Percentiles rank a stretch among this genome's conserved stretches.
phyloP scores from a whole-genome alignment of 1,140 invertebrate genomes.

The Mamestra configurata region DNA sequence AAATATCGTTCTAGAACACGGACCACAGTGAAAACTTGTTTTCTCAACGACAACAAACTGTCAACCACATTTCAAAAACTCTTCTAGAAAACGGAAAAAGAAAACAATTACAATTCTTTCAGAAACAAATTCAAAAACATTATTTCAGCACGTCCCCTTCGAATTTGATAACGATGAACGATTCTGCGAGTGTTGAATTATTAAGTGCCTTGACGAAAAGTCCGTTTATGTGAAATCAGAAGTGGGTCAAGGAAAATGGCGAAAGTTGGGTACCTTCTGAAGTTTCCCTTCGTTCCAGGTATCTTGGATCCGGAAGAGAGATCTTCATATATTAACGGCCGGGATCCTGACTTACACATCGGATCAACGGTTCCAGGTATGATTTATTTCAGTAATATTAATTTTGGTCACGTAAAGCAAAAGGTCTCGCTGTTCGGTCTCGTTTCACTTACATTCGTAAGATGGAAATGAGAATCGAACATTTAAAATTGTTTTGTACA shows the following conservation, averaged over 20 bases:
- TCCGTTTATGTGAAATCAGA: conserved; percentile 14
- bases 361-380: conserved; percentile 92
- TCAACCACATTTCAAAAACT: neutral
- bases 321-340: conserved; percentile 94
- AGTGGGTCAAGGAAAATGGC: conserved; percentile 39
- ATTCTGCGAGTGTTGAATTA: conserved; percentile 43
- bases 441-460: too few species aligned
- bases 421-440: too few species aligned
- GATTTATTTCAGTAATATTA: neutral
- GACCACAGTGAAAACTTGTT: too few species aligned
- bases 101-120: neutral
- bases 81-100: neutral
- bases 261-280: neutral
- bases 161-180: conserved; percentile 32
- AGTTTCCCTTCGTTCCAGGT: conserved; percentile 89
- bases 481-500: too few species aligned
- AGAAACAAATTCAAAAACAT: conserved; percentile 9
- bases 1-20: too few species aligned
- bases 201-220: conserved; percentile 31
- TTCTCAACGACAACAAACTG: neutral
- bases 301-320: conserved; percentile 94
- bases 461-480: too few species aligned
- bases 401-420: neutral
- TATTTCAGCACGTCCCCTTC: conserved; percentile 10
- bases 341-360: conserved; percentile 94